Conservation (phyloP, 2,797 vertebrate species). For the Crotalus adamanteus region DNA sequence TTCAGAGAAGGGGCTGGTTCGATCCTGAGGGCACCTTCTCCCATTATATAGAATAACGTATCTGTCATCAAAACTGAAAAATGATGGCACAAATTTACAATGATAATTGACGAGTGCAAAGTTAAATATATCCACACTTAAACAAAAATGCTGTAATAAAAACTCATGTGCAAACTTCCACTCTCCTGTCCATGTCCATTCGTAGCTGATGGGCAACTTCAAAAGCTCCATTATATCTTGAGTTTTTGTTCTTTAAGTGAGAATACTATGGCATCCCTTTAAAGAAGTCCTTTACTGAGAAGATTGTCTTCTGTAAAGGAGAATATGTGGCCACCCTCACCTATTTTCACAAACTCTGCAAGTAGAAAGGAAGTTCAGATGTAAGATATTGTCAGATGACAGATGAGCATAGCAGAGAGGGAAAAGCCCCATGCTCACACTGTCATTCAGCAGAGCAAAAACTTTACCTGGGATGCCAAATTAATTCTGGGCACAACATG, state of each 20-base stretch:
- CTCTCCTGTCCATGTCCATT: background rate
- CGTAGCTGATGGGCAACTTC: background rate
- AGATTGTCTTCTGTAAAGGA: background rate
- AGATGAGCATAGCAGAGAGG: slow-evolving; percentile 6
- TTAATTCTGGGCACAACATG: slow-evolving; percentile 34
- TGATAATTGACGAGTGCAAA: background rate
- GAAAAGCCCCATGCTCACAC: slow-evolving; percentile 28
- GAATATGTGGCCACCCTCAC: background rate
- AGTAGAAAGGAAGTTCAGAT: slow-evolving; percentile 17
- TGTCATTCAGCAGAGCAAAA: slow-evolving; percentile 39
- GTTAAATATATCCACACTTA: background rate
- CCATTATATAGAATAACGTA: background rate
- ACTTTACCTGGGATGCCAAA: slow-evolving; percentile 43
- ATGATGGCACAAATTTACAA: background rate
- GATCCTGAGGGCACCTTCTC: background rate
- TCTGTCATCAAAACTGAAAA: background rate
- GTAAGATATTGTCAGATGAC: slow-evolving; percentile 24
- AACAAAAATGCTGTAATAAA: background rate
- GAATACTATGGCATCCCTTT: background rate
- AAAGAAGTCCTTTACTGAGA: background rate
- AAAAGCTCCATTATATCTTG: background rate
- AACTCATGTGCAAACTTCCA: background rate
- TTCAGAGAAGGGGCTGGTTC: background rate
- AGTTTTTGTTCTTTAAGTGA: background rate
- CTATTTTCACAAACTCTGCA: background rate